Conservation (phyloP, 2,888 invertebrate genomes). For the Halictus quadricinctus region DNA sequence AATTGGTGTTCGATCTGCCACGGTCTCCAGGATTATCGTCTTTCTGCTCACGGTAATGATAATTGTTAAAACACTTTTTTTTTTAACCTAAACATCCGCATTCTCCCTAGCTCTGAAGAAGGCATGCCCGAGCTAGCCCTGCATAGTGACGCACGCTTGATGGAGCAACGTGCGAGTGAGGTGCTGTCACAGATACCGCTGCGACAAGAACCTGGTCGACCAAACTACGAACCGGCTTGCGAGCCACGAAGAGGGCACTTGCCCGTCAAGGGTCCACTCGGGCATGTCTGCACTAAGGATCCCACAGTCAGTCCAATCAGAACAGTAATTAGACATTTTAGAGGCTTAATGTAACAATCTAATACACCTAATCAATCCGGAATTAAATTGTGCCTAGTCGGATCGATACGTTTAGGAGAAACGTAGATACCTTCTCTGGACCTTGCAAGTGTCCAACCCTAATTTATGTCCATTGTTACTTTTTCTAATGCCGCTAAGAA, state of each 20-base stretch:
- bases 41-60: too few species aligned
- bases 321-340: background rate
- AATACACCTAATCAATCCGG: background rate
- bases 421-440: too few species aligned
- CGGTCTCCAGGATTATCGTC: too few species aligned
- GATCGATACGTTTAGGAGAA: background rate
- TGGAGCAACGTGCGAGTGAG: background rate
- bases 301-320: slow-evolving; percentile 1
- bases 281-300: background rate
- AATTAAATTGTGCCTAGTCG: background rate
- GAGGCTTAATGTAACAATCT: background rate
- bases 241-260: background rate
- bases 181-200: background rate
- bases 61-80: background rate
- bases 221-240: background rate
- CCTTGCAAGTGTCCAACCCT: too few species aligned
- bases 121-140: background rate
- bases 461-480: too few species aligned
- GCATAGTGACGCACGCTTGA: background rate
- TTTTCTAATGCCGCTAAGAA: too few species aligned
- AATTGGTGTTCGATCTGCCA: too few species aligned
- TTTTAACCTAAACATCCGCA: background rate
- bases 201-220: background rate
- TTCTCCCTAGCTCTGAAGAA: background rate
- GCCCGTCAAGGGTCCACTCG: background rate